Conservation (phyloP, 2,113 vertebrate species). For the Tylochromis polylepis region DNA sequence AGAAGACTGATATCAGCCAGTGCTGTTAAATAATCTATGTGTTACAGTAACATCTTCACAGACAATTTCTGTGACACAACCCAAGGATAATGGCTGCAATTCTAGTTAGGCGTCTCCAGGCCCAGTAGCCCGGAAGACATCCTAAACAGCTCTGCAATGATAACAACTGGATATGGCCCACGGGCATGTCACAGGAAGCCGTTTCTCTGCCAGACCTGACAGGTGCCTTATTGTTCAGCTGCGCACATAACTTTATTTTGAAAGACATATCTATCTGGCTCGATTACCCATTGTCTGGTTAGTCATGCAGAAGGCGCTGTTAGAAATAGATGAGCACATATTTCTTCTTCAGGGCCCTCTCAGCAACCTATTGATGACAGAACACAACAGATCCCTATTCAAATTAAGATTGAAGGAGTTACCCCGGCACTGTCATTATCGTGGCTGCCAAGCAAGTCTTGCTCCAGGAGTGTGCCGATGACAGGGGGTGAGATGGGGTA, state of each 20-base stretch:
- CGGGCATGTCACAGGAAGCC: slow-evolving; percentile 56
- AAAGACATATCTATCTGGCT: slow-evolving; percentile 54
- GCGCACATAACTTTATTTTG: slow-evolving; percentile 58
- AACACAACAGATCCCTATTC: slow-evolving; percentile 18
- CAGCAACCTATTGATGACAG: neutral
- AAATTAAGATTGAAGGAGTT: slow-evolving; percentile 15
- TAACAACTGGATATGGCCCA: slow-evolving; percentile 49
- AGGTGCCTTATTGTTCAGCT: slow-evolving; percentile 64
- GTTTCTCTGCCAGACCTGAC: slow-evolving; percentile 46
- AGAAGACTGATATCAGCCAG: neutral
- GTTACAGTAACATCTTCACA: slow-evolving; percentile 13
- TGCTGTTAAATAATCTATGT: neutral
- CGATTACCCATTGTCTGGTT: slow-evolving; percentile 53
- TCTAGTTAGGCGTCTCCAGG: slow-evolving; percentile 37
- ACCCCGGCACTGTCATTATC: neutral
- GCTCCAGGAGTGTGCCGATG: neutral
- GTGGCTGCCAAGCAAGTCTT: neutral
- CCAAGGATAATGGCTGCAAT: slow-evolving; percentile 33
- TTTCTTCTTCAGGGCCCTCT: slow-evolving; percentile 17
- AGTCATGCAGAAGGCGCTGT: slow-evolving; percentile 41
- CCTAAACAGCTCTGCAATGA: slow-evolving; percentile 49
- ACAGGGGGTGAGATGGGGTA: neutral
- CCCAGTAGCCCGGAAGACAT: slow-evolving; percentile 31
- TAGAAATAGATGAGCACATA: slow-evolving; percentile 36
- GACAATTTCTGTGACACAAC: slow-evolving; percentile 3